Evolutionary conservation across 2,888 invertebrate genomes (phyloP).

Genomic region (Dolichopus griseipennis): DNA sequence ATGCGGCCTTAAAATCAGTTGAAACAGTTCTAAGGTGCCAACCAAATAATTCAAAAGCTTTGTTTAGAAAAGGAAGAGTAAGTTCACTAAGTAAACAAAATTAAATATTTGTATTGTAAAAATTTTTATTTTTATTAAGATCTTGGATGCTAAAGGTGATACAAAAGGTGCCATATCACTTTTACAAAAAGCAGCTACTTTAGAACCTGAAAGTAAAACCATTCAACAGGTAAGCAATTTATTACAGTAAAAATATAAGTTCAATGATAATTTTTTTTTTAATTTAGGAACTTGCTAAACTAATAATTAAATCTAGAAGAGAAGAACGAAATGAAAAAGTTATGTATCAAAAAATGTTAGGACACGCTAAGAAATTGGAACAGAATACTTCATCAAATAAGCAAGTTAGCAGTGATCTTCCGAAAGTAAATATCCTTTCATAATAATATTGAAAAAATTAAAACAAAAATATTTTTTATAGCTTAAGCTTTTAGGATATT

Average conservation of each 20-base stretch:
- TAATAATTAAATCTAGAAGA: conserved; percentile 49
- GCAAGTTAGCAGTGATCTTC: conserved; percentile 34
- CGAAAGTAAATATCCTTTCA: conserved; percentile 31
- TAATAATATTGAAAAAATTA: neutral
- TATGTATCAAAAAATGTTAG: conserved; percentile 61
- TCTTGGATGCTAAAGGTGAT: conserved; percentile 59
- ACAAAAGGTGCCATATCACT: conserved; percentile 60
- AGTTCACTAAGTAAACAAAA: neutral
- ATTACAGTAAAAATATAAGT: neutral
- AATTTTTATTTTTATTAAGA: conserved; percentile 38
- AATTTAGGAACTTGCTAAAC: conserved; percentile 46
- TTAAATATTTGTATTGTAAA: conserved; percentile 18
- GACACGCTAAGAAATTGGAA: conserved; percentile 44
- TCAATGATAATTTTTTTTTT: conserved; percentile 8
- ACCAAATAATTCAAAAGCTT: conserved; percentile 81
- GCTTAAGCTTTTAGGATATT: conserved; percentile 41
- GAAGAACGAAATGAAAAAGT: conserved; percentile 54
- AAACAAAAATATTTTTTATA: conserved; percentile 23
- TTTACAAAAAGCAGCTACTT: conserved; percentile 52
- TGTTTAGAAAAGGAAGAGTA: conserved; percentile 75
- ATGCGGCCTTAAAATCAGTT: conserved; percentile 74
- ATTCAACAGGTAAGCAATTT: conserved; percentile 42
- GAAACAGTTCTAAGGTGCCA: conserved; percentile 74
- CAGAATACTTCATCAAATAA: conserved; percentile 30
- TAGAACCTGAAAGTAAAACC: conserved; percentile 56